Evolutionary conservation across 2,797 vertebrate genomes (phyloP), one percentile per base, ranked within the genome.

Genomic region (Hephaestus fuliginosus): DNA sequence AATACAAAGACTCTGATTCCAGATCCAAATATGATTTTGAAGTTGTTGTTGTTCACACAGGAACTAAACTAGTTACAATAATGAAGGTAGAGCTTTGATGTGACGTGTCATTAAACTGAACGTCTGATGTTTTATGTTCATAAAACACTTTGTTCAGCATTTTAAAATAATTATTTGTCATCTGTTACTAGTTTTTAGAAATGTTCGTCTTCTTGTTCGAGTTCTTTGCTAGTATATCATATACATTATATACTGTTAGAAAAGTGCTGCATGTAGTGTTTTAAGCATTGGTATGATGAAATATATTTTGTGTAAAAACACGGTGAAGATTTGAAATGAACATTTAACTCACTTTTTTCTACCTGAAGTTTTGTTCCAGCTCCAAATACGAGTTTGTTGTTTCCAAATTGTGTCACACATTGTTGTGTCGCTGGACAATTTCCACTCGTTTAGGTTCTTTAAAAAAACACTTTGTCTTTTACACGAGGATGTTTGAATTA

Each of bases 1-100:
- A 22, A 43, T 0, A 70, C 20, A 18, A 25, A 52, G 0, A 80
- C 3, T 67, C 22, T 70, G 57, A 68, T 0, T 52, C 72, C 76
- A 46, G 63, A 73, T 61, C 57, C 72, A 52, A 80, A 82, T 2
- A 0, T 2, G 25, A 72, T 0, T 69, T 65, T 73, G 11, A 0
- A 22, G 28, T 78, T 74, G 56, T 71, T 67, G 56, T 22, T 55
- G 4, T 82, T 85, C 72, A 85, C 80, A 76, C 84, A 56, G 58
- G 48, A 86, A 58, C 12, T 63, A 0, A 56, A 57, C 18, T 25
- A n/a, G 39, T 49, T 7, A 66, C 72, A 55, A 65, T 61, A 82
- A 82, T 72, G 58, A 36, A n/a, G 6, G 25, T 5, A 10, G 22
- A 13, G 0, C 52, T 28, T 55, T 25, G 15, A 56, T 3, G 28